These are phyloP conservation scores for Chrosomus eos DNA, from an alignment of 2,797 vertebrate genomes.

Conservation along the genomic window DNA sequence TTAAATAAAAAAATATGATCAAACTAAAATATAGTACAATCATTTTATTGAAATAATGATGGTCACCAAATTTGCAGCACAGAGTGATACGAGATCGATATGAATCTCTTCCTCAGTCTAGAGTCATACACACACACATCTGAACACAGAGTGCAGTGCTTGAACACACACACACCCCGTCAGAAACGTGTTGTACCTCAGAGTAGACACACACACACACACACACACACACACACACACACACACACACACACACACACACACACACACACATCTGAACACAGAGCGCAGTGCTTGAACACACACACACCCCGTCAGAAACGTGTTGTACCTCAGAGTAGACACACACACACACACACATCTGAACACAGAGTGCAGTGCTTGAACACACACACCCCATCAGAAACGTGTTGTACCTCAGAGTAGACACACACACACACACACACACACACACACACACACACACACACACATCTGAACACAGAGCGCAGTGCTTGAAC, in stretches of 20 bases:
- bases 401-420: conserved; percentile 77
- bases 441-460: too few relatives aligned
- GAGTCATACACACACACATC: not conserved
- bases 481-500: not conserved
- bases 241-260: too few relatives aligned
- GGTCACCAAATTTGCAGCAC: not conserved
- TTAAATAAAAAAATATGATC: too few relatives aligned
- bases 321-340: conserved; percentile 80
- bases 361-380: not conserved
- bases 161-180: too few relatives aligned
- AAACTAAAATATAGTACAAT: too few relatives aligned
- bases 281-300: not conserved
- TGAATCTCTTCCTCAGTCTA: not conserved
- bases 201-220: conserved; percentile 64
- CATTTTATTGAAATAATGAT: too few relatives aligned
- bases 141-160: too few relatives aligned
- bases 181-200: conserved; percentile 77
- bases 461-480: not conserved
- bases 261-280: not conserved
- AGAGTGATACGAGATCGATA: not conserved
- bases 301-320: too few relatives aligned
- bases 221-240: too few relatives aligned
- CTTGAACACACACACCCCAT: too few relatives aligned
- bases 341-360: too few relatives aligned
- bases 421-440: conserved; percentile 64